Conservation (phyloP, 2,797 vertebrate species). For the Hemibagrus guttatus region DNA sequence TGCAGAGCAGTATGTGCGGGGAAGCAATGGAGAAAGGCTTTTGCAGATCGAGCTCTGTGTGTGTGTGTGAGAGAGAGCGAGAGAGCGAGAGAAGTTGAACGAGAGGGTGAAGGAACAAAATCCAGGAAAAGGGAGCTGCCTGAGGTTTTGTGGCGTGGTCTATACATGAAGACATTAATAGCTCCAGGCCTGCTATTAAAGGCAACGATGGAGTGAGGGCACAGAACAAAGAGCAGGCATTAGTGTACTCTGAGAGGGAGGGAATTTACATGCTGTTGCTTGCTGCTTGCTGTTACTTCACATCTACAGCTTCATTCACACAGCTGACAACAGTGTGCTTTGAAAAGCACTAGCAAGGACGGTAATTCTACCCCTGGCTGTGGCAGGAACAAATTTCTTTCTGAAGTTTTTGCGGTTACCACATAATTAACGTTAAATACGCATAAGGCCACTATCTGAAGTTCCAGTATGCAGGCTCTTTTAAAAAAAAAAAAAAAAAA, state of each 20-base stretch:
- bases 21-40: slow-evolving; percentile 34
- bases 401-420: neutral
- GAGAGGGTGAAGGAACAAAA: neutral
- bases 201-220: neutral
- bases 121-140: neutral
- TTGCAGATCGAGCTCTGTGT: neutral
- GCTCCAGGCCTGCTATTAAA: slow-evolving; percentile 44
- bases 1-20: neutral
- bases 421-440: neutral
- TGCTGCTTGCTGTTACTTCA: slow-evolving; percentile 13
- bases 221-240: slow-evolving; percentile 4
- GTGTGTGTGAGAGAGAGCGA: no score
- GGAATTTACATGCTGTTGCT: slow-evolving; percentile 14
- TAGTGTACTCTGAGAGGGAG: slow-evolving; percentile 20
- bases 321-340: neutral
- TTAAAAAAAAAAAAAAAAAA: no score
- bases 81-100: no score
- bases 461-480: no score
- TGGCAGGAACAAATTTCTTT: neutral
- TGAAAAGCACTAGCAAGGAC: neutral
- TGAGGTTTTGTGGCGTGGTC: slow-evolving; percentile 22
- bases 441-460: neutral
- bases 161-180: slow-evolving; percentile 8
- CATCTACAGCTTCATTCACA: slow-evolving; percentile 42
- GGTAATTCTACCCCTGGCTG: neutral